phyloP scores from a whole-genome alignment of 1,140 invertebrate species.

The Latrodectus geometricus region DNA sequence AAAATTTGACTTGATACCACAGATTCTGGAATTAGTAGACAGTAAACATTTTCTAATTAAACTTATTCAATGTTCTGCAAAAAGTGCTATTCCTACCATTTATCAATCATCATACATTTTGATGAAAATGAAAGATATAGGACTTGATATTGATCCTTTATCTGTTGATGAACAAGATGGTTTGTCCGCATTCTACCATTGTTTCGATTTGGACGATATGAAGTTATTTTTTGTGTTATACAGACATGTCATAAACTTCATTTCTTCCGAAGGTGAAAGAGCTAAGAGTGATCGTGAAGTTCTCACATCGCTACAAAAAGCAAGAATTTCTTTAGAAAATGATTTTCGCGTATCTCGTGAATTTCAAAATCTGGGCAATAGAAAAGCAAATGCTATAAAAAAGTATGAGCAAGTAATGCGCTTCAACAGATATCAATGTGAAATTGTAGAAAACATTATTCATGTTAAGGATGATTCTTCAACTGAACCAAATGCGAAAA shows the following conservation, averaged over 20 bases:
- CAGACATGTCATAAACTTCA: background rate
- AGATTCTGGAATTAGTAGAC: background rate
- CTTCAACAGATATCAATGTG: constrained; percentile 16
- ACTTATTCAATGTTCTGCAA: background rate
- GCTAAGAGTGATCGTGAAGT: background rate
- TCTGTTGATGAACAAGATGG: background rate
- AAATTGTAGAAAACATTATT: background rate
- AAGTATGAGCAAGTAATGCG: background rate
- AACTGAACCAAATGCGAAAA: background rate
- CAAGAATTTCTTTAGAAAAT: background rate
- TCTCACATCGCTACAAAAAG: background rate
- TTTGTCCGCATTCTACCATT: constrained; percentile 18
- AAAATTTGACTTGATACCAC: background rate
- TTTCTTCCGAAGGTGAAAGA: background rate
- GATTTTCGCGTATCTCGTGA: background rate
- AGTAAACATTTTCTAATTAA: background rate
- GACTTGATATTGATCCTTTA: background rate
- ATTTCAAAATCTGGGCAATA: background rate
- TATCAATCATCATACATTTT: constrained; percentile 13
- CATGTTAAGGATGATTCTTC: background rate
- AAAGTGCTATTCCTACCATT: background rate
- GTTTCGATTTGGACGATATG: background rate
- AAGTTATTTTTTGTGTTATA: background rate
- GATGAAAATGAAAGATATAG: background rate
- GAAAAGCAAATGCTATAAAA: background rate